Conservation (phyloP, 2,797 vertebrate genomes). For the Rhabdophis nuchalis region DNA sequence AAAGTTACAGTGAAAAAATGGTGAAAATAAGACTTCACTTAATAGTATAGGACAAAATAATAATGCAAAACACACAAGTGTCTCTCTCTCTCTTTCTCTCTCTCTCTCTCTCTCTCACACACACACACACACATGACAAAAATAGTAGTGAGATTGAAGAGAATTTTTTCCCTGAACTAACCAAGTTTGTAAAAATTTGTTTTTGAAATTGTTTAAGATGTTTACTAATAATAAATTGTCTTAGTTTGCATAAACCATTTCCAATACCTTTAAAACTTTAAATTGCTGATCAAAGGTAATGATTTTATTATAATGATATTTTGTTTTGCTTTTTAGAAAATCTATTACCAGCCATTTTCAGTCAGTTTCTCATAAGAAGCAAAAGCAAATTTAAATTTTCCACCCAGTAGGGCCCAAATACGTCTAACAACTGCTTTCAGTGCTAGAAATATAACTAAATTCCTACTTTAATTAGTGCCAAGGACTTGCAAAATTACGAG, state of each 20-base stretch:
- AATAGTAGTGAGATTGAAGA: neutral
- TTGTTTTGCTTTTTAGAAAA: neutral
- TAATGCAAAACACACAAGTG: neutral
- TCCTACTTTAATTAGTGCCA: neutral
- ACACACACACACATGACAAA: neutral
- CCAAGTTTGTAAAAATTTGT: neutral
- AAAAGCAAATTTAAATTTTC: neutral
- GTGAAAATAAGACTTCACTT: neutral
- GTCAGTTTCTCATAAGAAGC: neutral
- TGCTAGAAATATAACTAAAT: neutral
- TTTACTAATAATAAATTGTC: neutral
- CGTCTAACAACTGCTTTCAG: neutral
- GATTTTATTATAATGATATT: neutral
- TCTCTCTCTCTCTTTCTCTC: too few relatives aligned
- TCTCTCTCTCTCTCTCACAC: too few relatives aligned
- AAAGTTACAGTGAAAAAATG: neutral
- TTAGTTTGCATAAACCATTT: neutral
- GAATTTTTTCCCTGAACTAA: neutral
- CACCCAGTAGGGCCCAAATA: neutral
- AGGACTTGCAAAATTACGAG: neutral
- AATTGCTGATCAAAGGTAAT: neutral
- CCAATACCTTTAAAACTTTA: neutral
- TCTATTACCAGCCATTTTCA: neutral
- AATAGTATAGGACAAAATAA: neutral
- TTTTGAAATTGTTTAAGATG: neutral